Evolutionary conservation across 2,888 invertebrate species (phyloP).

Genomic region (Agriotes lineatus): DNA sequence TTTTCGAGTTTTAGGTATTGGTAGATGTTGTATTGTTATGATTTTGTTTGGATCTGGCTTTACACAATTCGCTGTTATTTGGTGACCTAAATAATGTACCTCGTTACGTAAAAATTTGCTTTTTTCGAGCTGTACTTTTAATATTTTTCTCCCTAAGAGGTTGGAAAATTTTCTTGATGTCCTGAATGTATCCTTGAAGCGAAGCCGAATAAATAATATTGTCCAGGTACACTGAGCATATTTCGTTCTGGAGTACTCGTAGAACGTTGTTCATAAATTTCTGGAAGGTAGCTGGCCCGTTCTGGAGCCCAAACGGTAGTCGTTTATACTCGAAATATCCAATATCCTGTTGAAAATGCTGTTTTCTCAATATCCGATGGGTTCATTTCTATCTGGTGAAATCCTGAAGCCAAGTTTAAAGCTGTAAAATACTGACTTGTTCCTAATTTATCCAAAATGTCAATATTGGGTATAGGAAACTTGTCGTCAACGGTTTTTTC

Average conservation of each 20-base stretch:
- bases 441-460: not conserved
- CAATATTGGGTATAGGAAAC: not conserved
- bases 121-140: not conserved
- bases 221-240: slow-evolving; percentile 38
- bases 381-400: not conserved
- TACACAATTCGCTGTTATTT: not conserved
- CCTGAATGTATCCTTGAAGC: not conserved
- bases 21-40: not conserved
- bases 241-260: slow-evolving; percentile 28
- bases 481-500: not conserved
- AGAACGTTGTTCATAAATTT: slow-evolving; percentile 39
- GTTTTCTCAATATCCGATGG: not conserved
- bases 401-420: not conserved
- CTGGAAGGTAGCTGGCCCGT: slow-evolving; percentile 39
- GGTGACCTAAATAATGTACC: not conserved
- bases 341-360: not conserved
- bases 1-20: not conserved
- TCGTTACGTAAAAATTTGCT: not conserved
- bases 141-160: too few relatives aligned
- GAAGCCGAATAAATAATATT: not conserved
- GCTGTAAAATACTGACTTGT: not conserved
- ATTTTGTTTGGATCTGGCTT: not conserved
- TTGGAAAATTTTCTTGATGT: not conserved
- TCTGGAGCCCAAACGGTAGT: slow-evolving; percentile 41
- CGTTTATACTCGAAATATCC: slow-evolving; percentile 37